Conservation (phyloP, 1,140 invertebrate species). For the Tetramorium simillimum region DNA sequence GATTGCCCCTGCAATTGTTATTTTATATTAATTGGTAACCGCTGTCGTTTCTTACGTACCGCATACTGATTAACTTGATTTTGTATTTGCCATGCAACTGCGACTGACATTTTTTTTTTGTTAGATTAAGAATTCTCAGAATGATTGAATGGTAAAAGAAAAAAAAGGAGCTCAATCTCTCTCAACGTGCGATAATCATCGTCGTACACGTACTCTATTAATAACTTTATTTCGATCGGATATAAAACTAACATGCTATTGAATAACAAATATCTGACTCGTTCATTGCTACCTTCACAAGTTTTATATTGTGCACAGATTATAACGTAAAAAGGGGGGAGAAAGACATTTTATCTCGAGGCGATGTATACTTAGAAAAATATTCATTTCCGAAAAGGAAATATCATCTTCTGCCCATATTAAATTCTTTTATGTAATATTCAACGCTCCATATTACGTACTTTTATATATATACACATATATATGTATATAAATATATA, state of each 20-base stretch:
- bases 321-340: slow-evolving; percentile 40
- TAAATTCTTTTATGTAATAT: slow-evolving; percentile 70
- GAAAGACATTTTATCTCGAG: slow-evolving; percentile 60
- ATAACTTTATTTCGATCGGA: slow-evolving; percentile 62
- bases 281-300: slow-evolving; percentile 70
- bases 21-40: slow-evolving; percentile 65
- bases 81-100: slow-evolving; percentile 56
- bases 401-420: slow-evolving; percentile 58
- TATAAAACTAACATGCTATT: slow-evolving; percentile 55
- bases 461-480: slow-evolving; percentile 62
- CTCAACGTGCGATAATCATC: slow-evolving; percentile 39
- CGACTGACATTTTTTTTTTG: slow-evolving; percentile 54
- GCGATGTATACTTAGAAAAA: slow-evolving; percentile 71
- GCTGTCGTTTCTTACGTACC: slow-evolving; percentile 51
- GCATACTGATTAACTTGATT: slow-evolving; percentile 38
- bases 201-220: slow-evolving; percentile 45
- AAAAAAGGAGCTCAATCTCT: slow-evolving; percentile 52
- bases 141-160: slow-evolving; percentile 20
- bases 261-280: slow-evolving; percentile 68
- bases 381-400: slow-evolving; percentile 35
- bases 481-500: slow-evolving; percentile 45
- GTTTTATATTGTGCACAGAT: slow-evolving; percentile 74
- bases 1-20: slow-evolving; percentile 63
- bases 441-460: slow-evolving; percentile 70
- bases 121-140: slow-evolving; percentile 51